These are phyloP conservation scores for Camptogramma bilineatum DNA, from an alignment of 2,888 invertebrate species.

Conservation along the genomic window DNA sequence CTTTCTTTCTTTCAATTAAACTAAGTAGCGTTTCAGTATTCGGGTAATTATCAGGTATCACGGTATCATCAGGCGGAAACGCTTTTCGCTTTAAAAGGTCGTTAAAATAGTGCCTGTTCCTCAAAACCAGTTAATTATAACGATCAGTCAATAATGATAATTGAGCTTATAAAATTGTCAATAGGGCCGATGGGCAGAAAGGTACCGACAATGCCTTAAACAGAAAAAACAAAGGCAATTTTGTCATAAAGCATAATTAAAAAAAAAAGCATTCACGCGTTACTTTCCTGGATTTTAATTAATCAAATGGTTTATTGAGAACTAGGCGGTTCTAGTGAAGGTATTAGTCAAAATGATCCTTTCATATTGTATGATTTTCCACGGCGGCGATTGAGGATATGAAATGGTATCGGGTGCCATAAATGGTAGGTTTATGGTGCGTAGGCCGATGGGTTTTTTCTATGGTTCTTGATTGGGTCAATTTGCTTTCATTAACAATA, in stretches of 20 bases:
- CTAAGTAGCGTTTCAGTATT: no score
- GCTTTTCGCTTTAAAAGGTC: constrained; percentile 37
- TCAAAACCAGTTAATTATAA: constrained; percentile 77
- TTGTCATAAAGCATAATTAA: constrained; percentile 79
- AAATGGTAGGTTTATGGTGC: constrained; percentile 61
- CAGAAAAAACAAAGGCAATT: constrained; percentile 80
- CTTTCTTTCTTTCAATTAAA: no score
- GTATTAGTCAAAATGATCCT: constrained; percentile 62
- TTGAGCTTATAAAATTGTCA: constrained; percentile 84
- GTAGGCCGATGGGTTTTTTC: constrained; percentile 48
- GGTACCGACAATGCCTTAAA: constrained; percentile 62
- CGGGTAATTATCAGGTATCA: constrained; percentile 50
- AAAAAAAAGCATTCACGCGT: constrained; percentile 77
- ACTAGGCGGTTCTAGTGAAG: constrained; percentile 65
- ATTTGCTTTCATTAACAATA: constrained; percentile 53
- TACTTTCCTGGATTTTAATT: constrained; percentile 72
- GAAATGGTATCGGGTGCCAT: constrained; percentile 63
- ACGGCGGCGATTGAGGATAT: constrained; percentile 62
- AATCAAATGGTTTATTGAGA: constrained; percentile 72
- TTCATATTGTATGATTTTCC: constrained; percentile 72
- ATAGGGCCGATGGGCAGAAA: constrained; percentile 74
- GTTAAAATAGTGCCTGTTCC: constrained; percentile 51
- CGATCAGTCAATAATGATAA: constrained; percentile 81
- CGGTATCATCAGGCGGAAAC: constrained; percentile 47
- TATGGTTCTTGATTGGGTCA: constrained; percentile 51